These are phyloP conservation scores for Corvus moneduloides DNA, from an alignment of 2,113 vertebrate species.

Conservation along the genomic window DNA sequence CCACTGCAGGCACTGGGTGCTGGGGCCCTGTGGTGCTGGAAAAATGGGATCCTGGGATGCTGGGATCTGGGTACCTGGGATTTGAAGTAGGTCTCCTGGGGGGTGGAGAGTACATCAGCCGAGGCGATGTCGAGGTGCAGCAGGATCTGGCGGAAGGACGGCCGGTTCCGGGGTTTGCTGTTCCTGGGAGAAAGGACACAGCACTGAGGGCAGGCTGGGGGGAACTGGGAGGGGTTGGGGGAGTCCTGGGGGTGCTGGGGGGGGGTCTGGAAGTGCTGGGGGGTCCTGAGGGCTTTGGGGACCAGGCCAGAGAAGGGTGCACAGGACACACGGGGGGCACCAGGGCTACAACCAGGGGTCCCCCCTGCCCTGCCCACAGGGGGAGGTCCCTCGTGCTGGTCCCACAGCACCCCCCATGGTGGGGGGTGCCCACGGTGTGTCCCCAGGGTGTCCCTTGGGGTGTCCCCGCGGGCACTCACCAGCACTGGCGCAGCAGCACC, in stretches of 20 bases:
- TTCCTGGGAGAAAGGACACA: slow-evolving; percentile 75
- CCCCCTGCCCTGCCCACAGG: not conserved
- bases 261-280: no score
- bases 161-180: slow-evolving; percentile 93
- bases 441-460: not conserved
- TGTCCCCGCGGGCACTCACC: slow-evolving; percentile 72
- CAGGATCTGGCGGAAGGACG: slow-evolving; percentile 95
- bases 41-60: not conserved
- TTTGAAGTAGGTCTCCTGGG: slow-evolving; percentile 96
- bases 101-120: slow-evolving; percentile 91
- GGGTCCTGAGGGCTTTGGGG: not conserved
- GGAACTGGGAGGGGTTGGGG: no score
- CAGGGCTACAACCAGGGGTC: no score
- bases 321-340: not conserved
- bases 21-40: not conserved
- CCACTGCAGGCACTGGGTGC: no score
- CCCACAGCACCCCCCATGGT: accelerated
- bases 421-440: not conserved
- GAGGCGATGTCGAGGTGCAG: slow-evolving; percentile 95
- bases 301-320: not conserved
- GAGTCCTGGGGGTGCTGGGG: not conserved
- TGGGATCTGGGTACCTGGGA: slow-evolving; percentile 74
- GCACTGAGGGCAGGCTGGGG: not conserved
- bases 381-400: no score
- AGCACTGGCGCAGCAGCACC: slow-evolving; percentile 93